These are phyloP conservation scores for Leptonema lineaticorne DNA, from an alignment of 1,140 invertebrate species.

Conservation along the genomic window DNA sequence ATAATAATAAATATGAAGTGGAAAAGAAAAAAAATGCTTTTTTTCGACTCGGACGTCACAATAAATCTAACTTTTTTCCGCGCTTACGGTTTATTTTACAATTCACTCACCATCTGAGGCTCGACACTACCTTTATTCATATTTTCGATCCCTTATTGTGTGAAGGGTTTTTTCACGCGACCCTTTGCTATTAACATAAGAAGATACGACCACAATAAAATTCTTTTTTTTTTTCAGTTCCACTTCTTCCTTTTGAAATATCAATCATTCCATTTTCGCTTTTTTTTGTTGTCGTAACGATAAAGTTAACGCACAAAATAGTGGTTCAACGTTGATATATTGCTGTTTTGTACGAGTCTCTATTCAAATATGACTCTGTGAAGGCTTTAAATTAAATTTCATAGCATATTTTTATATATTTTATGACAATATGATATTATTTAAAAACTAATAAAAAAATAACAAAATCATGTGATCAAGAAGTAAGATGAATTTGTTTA, in stretches of 20 bases:
- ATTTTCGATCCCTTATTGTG: slow-evolving; percentile 9
- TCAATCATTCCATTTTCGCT: neutral
- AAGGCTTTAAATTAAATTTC: too few species aligned
- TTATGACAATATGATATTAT: too few species aligned
- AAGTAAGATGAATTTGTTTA: too few species aligned
- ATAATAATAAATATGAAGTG: neutral
- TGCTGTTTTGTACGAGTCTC: too few species aligned
- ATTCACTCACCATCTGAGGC: slow-evolving; percentile 9
- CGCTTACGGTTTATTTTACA: slow-evolving; percentile 12
- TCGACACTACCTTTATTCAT: slow-evolving; percentile 9
- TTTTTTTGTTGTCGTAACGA: neutral
- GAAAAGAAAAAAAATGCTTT: neutral
- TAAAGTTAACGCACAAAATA: too few species aligned
- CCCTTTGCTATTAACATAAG: slow-evolving; percentile 5
- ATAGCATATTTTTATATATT: too few species aligned
- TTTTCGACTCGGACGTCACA: neutral
- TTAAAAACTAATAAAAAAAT: too few species aligned
- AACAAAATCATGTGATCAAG: too few species aligned
- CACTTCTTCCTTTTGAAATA: neutral
- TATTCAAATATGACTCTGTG: too few species aligned
- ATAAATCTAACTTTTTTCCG: neutral
- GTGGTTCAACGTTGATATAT: too few species aligned
- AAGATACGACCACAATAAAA: neutral
- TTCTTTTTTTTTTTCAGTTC: neutral
- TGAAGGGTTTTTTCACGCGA: neutral